Evolutionary conservation across 1,140 invertebrate species (phyloP), one percentile per base, ranked within the genome.

Genomic region (Triops cancriformis): DNA sequence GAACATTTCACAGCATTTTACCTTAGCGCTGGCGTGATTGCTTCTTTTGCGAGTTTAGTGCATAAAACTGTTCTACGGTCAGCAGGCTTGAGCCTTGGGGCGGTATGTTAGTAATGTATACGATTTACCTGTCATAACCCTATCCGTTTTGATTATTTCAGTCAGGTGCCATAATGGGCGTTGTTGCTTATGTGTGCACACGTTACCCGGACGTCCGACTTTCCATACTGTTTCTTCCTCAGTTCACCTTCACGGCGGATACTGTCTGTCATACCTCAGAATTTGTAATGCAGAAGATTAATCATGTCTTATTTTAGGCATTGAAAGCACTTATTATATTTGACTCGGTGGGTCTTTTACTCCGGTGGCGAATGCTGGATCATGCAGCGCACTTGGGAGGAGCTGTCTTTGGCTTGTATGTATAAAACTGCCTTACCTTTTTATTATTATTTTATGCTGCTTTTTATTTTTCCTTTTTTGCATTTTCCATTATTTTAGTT

Each of bases 341-440:
- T 43, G 97, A 98, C 85, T 83, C 90, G 73, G 86, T 89, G 28
- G 96, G 96, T 26, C 87, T 97, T 45, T 41, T 96, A 6, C 82
- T 96, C 27, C 89, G 93, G n/a, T 98, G 96, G 95, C 91, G 89
- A 84, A 89, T 95, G 78, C 94, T 98, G 84, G 97, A 99, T 83
- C 97, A 99, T 87, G 96, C 96, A n/a, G 97, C 95, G 37, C 97
- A 99, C 91, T 89, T 99, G 80, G 95, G 95, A 74, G 97, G 97
- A 75, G 91, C 93, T 51, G 82, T 95, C 64, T 96, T 92, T 87
- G 97, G 97, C 87, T 89, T 98, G 93, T 96, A 87, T 89, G 90
- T 86, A 76, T 18, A 64, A n/a, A n/a, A 64, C 2, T 64, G 6
- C 0, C 6, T n/a, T 23, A 18, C 23, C 23, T 64, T 5, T 18